These are phyloP conservation scores for Meganola albula DNA, from an alignment of 2,888 invertebrate genomes.

Conservation along the genomic window DNA sequence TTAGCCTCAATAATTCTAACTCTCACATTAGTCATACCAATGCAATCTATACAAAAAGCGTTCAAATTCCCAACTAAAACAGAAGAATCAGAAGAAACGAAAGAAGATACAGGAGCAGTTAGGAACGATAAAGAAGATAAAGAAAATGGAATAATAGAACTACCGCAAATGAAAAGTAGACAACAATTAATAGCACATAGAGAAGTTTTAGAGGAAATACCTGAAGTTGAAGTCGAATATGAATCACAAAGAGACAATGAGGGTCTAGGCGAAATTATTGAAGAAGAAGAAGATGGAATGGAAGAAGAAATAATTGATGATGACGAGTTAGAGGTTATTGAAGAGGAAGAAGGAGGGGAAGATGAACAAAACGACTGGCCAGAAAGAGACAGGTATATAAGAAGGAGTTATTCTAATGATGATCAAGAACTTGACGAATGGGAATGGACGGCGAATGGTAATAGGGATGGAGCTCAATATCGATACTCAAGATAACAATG, in stretches of 20 bases:
- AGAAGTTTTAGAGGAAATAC: slow-evolving; percentile 68
- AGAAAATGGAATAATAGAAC: slow-evolving; percentile 33
- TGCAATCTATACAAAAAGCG: slow-evolving; percentile 71
- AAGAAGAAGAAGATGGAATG: slow-evolving; percentile 58
- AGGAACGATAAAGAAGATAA: slow-evolving; percentile 25
- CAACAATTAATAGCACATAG: slow-evolving; percentile 58
- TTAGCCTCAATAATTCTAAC: slow-evolving; percentile 75
- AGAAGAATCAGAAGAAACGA: slow-evolving; percentile 14
- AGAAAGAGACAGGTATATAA: slow-evolving; percentile 42
- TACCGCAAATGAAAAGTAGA: slow-evolving; percentile 37
- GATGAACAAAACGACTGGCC: slow-evolving; percentile 60
- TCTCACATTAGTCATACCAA: slow-evolving; percentile 81
- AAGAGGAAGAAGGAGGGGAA: slow-evolving; percentile 64
- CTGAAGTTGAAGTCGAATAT: slow-evolving; percentile 62
- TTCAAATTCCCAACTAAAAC: slow-evolving; percentile 32
- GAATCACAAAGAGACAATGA: slow-evolving; percentile 59
- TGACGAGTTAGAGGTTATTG: slow-evolving; percentile 57
- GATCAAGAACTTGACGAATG: slow-evolving; percentile 69
- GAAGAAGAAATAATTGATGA: slow-evolving; percentile 36
- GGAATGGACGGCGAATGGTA: slow-evolving; percentile 57
- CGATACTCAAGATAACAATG: slow-evolving; percentile 57
- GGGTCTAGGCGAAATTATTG: slow-evolving; percentile 60
- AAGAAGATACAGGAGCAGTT: slow-evolving; percentile 22
- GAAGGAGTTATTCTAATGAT: slow-evolving; percentile 41
- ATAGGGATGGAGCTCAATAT: slow-evolving; percentile 56